A percentile compares a stretch with the other conserved stretches of the same genome.
Evolutionary conservation across 2,888 invertebrate species (phyloP).

Genomic region (Heliconius sara): DNA sequence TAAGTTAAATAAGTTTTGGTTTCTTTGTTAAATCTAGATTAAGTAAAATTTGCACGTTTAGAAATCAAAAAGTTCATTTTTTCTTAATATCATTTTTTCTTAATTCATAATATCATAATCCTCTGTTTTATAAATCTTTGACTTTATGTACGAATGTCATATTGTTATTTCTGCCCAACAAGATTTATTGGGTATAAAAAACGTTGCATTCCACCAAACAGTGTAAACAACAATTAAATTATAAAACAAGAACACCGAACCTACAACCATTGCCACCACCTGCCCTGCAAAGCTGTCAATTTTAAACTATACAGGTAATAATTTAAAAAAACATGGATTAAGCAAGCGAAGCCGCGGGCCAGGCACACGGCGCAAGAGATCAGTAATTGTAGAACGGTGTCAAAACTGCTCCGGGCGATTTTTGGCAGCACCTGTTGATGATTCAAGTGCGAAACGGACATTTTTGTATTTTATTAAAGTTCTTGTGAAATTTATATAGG

Average conservation of each 20-base stretch:
- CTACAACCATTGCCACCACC: not conserved
- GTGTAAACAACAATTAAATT: too few species aligned
- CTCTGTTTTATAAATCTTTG: too few species aligned
- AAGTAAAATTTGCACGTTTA: not conserved
- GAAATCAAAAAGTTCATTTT: too few species aligned
- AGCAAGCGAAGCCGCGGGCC: conserved; percentile 33
- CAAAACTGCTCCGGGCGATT: conserved; percentile 43
- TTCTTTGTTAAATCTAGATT: not conserved
- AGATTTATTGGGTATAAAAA: too few species aligned
- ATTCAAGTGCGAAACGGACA: conserved; percentile 34
- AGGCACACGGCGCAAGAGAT: conserved; percentile 34
- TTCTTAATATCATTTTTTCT: too few species aligned
- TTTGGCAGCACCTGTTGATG: conserved; percentile 44
- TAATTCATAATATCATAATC: too few species aligned
- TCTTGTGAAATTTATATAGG: not conserved
- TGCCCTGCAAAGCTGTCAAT: not conserved
- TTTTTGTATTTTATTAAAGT: not conserved
- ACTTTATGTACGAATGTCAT: too few species aligned
- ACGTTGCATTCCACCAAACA: too few species aligned
- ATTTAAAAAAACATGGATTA: conserved; percentile 10
- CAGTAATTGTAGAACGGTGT: conserved; percentile 44
- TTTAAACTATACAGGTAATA: conserved; percentile 16
- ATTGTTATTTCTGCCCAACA: too few species aligned
- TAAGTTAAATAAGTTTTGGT: not conserved
- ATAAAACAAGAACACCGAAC: not conserved